These are phyloP conservation scores for Enoplosus armatus DNA, from an alignment of 2,797 vertebrate genomes.

Conservation along the genomic window DNA sequence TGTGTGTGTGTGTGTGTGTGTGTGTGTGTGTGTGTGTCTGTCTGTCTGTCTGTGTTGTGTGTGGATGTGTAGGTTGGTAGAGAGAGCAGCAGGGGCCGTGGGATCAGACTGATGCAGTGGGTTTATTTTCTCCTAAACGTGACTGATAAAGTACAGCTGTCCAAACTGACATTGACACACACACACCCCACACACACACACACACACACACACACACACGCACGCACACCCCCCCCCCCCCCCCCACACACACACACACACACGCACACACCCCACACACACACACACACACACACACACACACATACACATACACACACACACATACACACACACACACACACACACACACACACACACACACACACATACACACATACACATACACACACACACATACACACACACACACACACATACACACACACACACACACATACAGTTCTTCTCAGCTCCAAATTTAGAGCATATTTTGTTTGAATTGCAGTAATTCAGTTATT, in stretches of 20 bases:
- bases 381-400: conserved; percentile 28
- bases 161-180: conserved; percentile 67
- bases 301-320: conserved; percentile 9
- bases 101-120: conserved; percentile 73
- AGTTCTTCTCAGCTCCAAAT: conserved; percentile 23
- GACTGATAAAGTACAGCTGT: conserved; percentile 86
- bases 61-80: conserved; percentile 32
- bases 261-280: neutral
- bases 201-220: neutral
- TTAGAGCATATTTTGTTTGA: conserved; percentile 39
- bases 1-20: conserved; percentile 28
- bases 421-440: neutral
- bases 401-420: conserved; percentile 32
- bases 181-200: conserved; percentile 22
- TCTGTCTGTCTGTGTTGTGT: conserved; percentile 16
- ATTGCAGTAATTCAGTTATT: neutral
- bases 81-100: conserved; percentile 66
- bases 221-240: no score
- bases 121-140: conserved; percentile 80
- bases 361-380: neutral
- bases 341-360: conserved; percentile 8
- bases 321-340: conserved; percentile 18
- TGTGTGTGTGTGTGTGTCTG: conserved; percentile 20
- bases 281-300: conserved; percentile 29
- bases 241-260: conserved; percentile 9